Conservation (phyloP, 2,888 invertebrate genomes). For the Salticus scenicus region DNA sequence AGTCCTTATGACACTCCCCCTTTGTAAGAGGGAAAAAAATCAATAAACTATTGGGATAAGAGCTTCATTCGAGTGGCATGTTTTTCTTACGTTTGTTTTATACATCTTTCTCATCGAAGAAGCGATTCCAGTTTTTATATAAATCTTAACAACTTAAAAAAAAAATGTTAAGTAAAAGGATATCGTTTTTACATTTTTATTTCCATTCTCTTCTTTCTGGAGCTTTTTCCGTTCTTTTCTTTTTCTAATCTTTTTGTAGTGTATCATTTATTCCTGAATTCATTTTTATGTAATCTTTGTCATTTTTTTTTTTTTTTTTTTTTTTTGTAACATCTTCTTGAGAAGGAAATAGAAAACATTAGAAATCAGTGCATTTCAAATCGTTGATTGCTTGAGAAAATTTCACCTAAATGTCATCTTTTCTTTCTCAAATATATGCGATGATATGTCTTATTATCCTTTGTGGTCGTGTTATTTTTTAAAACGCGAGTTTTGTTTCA, state of each 20-base stretch:
- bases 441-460: too few species aligned
- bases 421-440: too few species aligned
- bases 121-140: not conserved
- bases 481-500: too few species aligned
- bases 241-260: too few species aligned
- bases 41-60: not conserved
- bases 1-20: not conserved
- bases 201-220: not conserved
- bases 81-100: not conserved
- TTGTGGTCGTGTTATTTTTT: too few species aligned
- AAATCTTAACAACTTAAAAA: not conserved
- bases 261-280: not conserved
- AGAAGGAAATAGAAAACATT: too few species aligned
- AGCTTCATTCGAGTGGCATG: not conserved
- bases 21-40: not conserved
- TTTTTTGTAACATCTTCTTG: too few species aligned
- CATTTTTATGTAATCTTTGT: not conserved
- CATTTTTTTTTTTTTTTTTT: not conserved
- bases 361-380: too few species aligned
- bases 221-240: not conserved
- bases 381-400: too few species aligned
- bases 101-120: not conserved
- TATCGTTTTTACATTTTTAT: not conserved
- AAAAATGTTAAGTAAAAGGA: not conserved
- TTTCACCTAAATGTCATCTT: too few species aligned